Evolutionary conservation across 2,888 invertebrate genomes (phyloP).

Genomic region (Oasisia sp.): DNA sequence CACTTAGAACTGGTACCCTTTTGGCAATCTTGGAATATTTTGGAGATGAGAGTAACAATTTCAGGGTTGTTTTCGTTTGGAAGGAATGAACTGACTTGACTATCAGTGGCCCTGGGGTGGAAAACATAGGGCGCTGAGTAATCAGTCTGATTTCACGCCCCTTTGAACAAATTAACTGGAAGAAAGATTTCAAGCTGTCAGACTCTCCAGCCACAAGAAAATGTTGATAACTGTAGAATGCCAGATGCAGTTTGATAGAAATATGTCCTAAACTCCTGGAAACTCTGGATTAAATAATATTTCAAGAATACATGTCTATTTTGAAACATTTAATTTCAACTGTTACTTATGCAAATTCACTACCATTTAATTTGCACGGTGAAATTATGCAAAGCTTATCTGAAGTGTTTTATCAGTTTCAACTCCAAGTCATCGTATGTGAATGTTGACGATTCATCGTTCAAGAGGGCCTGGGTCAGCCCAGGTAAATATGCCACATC

Average conservation of each 20-base stretch:
- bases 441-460: neutral
- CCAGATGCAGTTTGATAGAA: neutral
- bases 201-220: neutral
- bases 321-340: neutral
- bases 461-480: neutral
- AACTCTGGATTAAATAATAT: too few species aligned
- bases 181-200: neutral
- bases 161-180: neutral
- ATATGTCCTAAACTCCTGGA: neutral
- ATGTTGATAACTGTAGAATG: neutral
- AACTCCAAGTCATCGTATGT: neutral
- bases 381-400: neutral
- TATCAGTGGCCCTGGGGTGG: neutral
- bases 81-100: neutral
- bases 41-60: neutral
- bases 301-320: too few species aligned
- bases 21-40: neutral
- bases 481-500: neutral
- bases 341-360: neutral
- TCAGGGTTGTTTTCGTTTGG: neutral
- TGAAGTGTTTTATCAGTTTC: neutral
- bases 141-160: neutral
- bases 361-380: neutral
- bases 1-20: neutral
- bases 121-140: neutral